Conservation (phyloP, 2,797 vertebrate species). For the Echiichthys vipera region DNA sequence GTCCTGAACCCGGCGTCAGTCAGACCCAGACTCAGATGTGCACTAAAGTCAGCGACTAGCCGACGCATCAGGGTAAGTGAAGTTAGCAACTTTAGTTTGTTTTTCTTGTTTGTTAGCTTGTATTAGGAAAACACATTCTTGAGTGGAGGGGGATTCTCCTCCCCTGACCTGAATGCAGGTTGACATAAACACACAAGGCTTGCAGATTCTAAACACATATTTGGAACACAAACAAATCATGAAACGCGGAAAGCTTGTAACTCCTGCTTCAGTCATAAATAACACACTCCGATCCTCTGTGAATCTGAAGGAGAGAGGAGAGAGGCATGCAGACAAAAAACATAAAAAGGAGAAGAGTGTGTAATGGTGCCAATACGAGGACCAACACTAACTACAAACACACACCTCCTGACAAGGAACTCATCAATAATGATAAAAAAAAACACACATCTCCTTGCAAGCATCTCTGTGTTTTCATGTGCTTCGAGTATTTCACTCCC, state of each 20-base stretch:
- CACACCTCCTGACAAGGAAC: constrained; percentile 66
- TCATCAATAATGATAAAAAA: constrained; percentile 77
- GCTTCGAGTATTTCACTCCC: constrained; percentile 61
- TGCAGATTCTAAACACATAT: constrained; percentile 12
- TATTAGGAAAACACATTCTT: too few species aligned
- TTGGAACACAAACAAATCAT: constrained; percentile 9
- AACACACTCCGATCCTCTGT: constrained; percentile 35
- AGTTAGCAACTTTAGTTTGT: too few species aligned
- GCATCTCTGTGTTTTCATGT: constrained; percentile 64
- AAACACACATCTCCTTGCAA: constrained; percentile 46
- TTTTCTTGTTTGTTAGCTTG: too few species aligned
- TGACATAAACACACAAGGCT: constrained; percentile 19
- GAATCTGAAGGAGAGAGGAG: constrained; percentile 33
- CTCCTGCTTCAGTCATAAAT: constrained; percentile 43
- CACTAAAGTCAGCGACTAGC: too few species aligned
- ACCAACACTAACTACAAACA: constrained; percentile 54
- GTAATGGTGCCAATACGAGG: constrained; percentile 49
- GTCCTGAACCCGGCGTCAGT: too few species aligned
- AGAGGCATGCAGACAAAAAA: constrained; percentile 11
- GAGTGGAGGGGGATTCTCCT: background rate
- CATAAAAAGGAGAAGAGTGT: constrained; percentile 9
- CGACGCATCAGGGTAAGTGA: too few species aligned
- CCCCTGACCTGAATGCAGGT: background rate
- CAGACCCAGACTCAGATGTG: too few species aligned
- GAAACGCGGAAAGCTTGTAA: constrained; percentile 11